Base-by-base conservation (phyloP, 2,113 vertebrate genomes). In the Dasyornis broadbenti region DNA sequence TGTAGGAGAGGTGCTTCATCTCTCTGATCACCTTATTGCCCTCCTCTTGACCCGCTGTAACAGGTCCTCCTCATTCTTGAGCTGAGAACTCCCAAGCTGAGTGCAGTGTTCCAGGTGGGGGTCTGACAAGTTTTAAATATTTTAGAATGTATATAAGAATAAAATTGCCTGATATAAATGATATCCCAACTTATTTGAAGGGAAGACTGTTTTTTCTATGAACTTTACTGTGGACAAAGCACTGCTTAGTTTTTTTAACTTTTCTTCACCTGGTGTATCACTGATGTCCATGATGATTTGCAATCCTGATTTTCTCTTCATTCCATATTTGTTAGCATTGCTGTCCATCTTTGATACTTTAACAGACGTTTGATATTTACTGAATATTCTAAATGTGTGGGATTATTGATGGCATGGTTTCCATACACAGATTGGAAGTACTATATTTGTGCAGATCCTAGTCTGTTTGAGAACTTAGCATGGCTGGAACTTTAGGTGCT, bases 381-480 rank as follows among this genome's bases (percentile, higher is more conserved):
- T 85, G 78, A 92, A 42, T 82, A 85, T 82, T 87, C 35, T 82
- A 45, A 91, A 89, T 40, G 59, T 90, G 94, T 95, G 82, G 87
- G 93, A 91, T 85, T 90, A 91, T 61, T 94, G 82, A 94, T 96
- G 95, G 82, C 91, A 88, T 72, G 71, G 30, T 94, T 95, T 94
- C 63, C 68, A 53, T 53, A 95, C 72, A 94, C 94, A 94, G 86
- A 95, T 92, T 95, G 89, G 90, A 88, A 82, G 53, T 47, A 85
- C 57, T 87, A 47, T 85, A 69, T 92, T 90, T 90, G 82, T 90
- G 60, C 84, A 88, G 54, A 94, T 80, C 35, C 27, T 94, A 47
- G 75, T 59, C 54, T 94, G 59, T 80, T 94, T 71, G 28, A 89
- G 65, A 95, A 82, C 33, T 24, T 85, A 89, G 11, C 53, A 87